Conservation (phyloP, 2,888 invertebrate species). For the Lingula anatina region DNA sequence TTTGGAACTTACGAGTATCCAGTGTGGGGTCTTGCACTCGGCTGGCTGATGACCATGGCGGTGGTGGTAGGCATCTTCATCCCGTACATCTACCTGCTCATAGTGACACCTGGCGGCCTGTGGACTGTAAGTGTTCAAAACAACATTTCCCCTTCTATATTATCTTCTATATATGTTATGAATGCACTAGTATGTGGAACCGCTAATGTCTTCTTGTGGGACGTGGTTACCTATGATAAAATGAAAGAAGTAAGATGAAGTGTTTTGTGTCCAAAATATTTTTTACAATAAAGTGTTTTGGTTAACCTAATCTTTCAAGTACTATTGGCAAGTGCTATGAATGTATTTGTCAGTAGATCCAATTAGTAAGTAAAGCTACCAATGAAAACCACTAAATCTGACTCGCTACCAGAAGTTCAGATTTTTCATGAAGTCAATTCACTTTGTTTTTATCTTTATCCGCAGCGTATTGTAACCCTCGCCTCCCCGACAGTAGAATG, state of each 20-base stretch:
- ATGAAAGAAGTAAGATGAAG: too few relatives aligned
- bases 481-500: conserved; percentile 34
- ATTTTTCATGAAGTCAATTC: background rate
- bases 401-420: background rate
- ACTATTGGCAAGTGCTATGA: background rate
- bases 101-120: conserved; percentile 15
- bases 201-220: background rate
- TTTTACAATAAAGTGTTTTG: background rate
- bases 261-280: too few relatives aligned
- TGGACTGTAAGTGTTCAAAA: conserved; percentile 17
- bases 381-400: background rate
- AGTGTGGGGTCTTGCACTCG: conserved; percentile 38
- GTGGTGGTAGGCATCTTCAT: conserved; percentile 32
- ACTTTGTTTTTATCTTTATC: conserved; percentile 1
- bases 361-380: background rate
- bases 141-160: too few relatives aligned
- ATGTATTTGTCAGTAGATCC: background rate
- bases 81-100: conserved; percentile 22
- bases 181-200: background rate
- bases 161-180: too few relatives aligned
- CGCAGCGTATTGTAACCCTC: conserved; percentile 21
- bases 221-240: background rate
- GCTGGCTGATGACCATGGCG: conserved; percentile 44
- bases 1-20: conserved; percentile 30
- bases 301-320: background rate